These are phyloP conservation scores for Stenopsyche tienmushanensis DNA, from an alignment of 1,140 invertebrate genomes.

Conservation along the genomic window DNA sequence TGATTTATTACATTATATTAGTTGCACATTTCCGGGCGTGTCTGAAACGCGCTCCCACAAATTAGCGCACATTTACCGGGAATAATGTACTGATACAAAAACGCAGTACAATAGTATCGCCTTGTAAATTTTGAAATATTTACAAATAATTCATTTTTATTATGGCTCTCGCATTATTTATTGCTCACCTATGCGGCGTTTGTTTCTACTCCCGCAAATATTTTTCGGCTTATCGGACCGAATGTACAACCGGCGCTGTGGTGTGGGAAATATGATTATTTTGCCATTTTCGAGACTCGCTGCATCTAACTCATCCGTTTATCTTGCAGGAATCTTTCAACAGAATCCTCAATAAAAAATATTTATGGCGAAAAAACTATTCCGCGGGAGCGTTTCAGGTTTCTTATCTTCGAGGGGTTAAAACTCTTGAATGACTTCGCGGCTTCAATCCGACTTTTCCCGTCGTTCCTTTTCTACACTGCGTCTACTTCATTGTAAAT, in stretches of 20 bases:
- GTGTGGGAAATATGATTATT: no score
- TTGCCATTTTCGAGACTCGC: no score
- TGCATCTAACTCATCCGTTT: no score
- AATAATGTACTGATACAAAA: neutral
- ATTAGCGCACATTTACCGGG: neutral
- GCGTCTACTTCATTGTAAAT: no score
- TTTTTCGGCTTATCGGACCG: slow-evolving; percentile 14
- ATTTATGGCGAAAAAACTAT: no score
- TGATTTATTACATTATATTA: neutral
- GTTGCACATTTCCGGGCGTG: neutral
- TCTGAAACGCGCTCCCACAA: neutral
- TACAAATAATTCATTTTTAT: slow-evolving; percentile 56
- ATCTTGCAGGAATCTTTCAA: no score
- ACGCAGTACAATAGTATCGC: neutral
- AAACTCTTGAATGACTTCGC: no score
- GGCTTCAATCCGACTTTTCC: no score
- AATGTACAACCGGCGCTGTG: neutral
- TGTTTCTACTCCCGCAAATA: slow-evolving; percentile 10
- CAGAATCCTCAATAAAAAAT: no score
- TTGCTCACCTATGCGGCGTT: slow-evolving; percentile 46
- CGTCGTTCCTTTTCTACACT: no score
- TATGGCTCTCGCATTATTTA: slow-evolving; percentile 54
- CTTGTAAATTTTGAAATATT: neutral
- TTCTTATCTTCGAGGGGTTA: no score
- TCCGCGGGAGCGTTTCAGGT: no score